Evolutionary conservation across 2,888 invertebrate species (phyloP).

Genomic region (Lamellibrachia satsuma): DNA sequence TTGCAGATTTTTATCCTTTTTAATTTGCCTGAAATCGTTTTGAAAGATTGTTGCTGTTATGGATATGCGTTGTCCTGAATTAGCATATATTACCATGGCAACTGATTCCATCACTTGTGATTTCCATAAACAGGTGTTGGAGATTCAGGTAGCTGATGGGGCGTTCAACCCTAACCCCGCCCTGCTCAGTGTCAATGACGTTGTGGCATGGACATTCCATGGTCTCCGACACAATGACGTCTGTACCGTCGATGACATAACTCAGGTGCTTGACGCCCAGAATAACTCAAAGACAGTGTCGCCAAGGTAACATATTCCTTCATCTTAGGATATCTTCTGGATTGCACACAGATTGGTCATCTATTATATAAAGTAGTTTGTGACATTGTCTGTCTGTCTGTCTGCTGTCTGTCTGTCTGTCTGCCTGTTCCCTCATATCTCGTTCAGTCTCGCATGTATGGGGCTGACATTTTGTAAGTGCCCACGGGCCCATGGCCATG

Average conservation of each 20-base stretch:
- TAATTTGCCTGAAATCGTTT: no score
- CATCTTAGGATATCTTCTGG: neutral
- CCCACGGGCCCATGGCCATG: no score
- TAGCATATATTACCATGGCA: neutral
- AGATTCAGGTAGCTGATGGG: slow-evolving; percentile 53
- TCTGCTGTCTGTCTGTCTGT: no score
- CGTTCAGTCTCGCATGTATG: no score
- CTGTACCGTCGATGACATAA: slow-evolving; percentile 47
- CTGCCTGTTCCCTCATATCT: no score
- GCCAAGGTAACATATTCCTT: slow-evolving; percentile 46
- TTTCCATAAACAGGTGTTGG: slow-evolving; percentile 53
- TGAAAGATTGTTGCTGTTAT: no score
- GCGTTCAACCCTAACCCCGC: slow-evolving; percentile 61
- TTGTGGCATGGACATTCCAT: slow-evolving; percentile 64
- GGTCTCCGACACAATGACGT: slow-evolving; percentile 54
- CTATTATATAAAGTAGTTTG: neutral
- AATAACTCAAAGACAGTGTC: slow-evolving; percentile 45
- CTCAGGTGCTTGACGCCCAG: slow-evolving; percentile 51
- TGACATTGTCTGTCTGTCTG: neutral
- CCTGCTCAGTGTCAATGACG: slow-evolving; percentile 58
- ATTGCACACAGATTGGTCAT: neutral
- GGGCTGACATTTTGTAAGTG: no score
- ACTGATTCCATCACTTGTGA: neutral
- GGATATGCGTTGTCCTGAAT: no score
- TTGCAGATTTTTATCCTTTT: no score